Evolutionary conservation across 2,113 vertebrate genomes (phyloP), one percentile per base, ranked within the genome.

Genomic region (Caretta caretta): DNA sequence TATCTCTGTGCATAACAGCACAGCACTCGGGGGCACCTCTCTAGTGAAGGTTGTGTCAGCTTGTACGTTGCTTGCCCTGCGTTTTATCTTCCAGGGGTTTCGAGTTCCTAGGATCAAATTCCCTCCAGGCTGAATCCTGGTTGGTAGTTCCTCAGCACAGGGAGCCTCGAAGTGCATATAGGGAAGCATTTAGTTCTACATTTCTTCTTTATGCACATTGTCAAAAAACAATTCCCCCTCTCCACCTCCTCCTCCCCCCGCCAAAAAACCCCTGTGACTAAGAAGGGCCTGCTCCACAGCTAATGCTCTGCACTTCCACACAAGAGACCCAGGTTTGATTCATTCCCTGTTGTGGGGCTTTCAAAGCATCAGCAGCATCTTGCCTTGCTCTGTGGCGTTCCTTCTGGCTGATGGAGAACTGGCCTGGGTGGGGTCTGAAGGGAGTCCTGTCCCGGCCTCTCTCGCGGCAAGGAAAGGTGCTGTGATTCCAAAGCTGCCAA

Each of bases 1-100:
- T 20, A 69, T 31, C 80, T 94, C 93, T 95, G 93, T 3, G 54
- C 92, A 96, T 94, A 97, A 97, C 95, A 93, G 86, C 87, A 90
- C 90, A 93, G 84, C 75, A 42, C 83, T 75, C 29, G 29, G 85
- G 83, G 93, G 46, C 90, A 49, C 42, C 50, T 93, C 95, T 84
- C 84, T 87, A 82, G 80, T 7, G 0, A 48, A 76, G 91, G 91
- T 76, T 96, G 72, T 93, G 80, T 86, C 93, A 87, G 79, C 13
- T 4, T 83, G n/a, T 12, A 48, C 51, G 27, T 84, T 91, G 86
- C 92, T 90, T 79, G 69, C 65, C 82, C 51, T 75, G 49, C 17
- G 42, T 93, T 95, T 92, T 83, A 62, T 95, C 94, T 89, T 90
- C 92, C 87, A 94, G 89, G 80, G 1, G 0, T 50, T 1, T 80